phyloP scores from a whole-genome alignment of 2,797 vertebrate genomes.

The Sandelia bainsii region DNA sequence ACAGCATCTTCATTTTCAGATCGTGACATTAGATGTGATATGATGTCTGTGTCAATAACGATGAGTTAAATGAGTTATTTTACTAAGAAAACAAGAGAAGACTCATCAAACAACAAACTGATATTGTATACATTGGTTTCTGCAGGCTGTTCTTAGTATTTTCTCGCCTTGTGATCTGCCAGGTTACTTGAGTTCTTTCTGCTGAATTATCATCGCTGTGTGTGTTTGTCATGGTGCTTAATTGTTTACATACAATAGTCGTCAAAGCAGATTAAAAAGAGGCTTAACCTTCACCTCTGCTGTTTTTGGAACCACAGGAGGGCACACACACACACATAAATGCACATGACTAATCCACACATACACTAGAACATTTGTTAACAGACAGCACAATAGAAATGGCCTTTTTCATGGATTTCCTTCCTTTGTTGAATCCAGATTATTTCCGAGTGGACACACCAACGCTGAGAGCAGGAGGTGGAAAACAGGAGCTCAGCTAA shows the following conservation, averaged over 20 bases:
- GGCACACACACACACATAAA: conserved; percentile 25
- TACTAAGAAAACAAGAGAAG: too few species aligned
- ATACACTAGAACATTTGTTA: conserved; percentile 26
- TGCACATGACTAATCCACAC: conserved; percentile 29
- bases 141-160: background rate
- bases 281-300: conserved; percentile 63
- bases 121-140: too few species aligned
- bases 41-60: too few species aligned
- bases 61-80: too few species aligned
- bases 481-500: conserved; percentile 30
- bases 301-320: conserved; percentile 42
- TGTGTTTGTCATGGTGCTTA: background rate
- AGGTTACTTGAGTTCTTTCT: background rate
- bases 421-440: conserved; percentile 74
- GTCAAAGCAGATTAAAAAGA: conserved; percentile 50
- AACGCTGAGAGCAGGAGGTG: conserved; percentile 30
- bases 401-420: conserved; percentile 65
- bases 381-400: conserved; percentile 65
- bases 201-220: background rate
- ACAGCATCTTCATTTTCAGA: too few species aligned
- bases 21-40: too few species aligned
- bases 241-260: conserved; percentile 51
- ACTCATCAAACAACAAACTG: too few species aligned
- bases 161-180: background rate
- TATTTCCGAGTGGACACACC: conserved; percentile 67